Conservation (phyloP, 1,140 invertebrate genomes). For the Drosophila mojavensis region DNA sequence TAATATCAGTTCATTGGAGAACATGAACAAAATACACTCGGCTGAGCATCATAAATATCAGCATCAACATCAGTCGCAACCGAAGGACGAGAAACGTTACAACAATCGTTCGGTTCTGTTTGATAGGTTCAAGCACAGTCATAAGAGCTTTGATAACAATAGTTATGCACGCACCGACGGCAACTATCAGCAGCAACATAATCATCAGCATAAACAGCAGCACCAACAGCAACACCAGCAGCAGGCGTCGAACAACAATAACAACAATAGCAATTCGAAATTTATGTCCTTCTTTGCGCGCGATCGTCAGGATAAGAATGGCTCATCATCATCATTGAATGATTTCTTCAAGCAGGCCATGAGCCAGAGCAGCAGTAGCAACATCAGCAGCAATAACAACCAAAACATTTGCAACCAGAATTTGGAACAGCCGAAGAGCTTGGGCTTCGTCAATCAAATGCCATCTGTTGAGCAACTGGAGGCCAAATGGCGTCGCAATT, state of each 20-base stretch:
- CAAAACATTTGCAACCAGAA: slow-evolving; percentile 39
- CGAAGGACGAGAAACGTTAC: slow-evolving; percentile 54
- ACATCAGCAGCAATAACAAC: slow-evolving; percentile 28
- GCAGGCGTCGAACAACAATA: slow-evolving; percentile 24
- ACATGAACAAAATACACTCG: slow-evolving; percentile 55
- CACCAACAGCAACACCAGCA: slow-evolving; percentile 24
- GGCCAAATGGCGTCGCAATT: slow-evolving; percentile 81
- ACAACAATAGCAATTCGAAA: slow-evolving; percentile 64
- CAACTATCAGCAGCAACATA: slow-evolving; percentile 32
- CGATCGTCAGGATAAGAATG: slow-evolving; percentile 54
- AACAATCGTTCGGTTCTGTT: slow-evolving; percentile 39
- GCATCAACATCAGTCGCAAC: background rate
- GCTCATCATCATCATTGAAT: slow-evolving; percentile 72
- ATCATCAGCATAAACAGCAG: slow-evolving; percentile 24
- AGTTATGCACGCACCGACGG: slow-evolving; percentile 29
- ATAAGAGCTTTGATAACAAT: slow-evolving; percentile 28
- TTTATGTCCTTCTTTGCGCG: slow-evolving; percentile 74
- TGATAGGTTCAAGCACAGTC: slow-evolving; percentile 50
- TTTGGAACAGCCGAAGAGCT: slow-evolving; percentile 58
- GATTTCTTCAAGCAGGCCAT: slow-evolving; percentile 81
- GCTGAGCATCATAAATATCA: slow-evolving; percentile 20
- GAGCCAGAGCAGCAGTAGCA: slow-evolving; percentile 11
- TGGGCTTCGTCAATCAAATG: slow-evolving; percentile 59
- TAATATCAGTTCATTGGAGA: slow-evolving; percentile 47
- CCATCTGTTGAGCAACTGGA: slow-evolving; percentile 75